Base-by-base conservation (phyloP, 2,797 vertebrate genomes). In the Myoxocephalus aenaeus region DNA sequence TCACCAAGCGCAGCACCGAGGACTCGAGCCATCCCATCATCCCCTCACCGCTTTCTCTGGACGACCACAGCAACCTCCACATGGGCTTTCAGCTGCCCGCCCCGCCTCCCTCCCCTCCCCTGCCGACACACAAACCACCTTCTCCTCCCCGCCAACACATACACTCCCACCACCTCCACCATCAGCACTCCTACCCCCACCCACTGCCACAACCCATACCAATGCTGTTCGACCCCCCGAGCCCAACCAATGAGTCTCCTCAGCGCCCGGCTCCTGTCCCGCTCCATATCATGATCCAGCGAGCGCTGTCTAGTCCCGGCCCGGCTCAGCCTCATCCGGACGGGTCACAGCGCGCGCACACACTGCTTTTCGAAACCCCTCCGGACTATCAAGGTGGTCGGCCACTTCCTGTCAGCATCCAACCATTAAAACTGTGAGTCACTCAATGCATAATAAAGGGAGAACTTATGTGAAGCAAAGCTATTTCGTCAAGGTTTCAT, bases 351-450 rank as follows among this genome's bases (percentile, higher is more conserved):
- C 94, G 97, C 22, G 97, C 98, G 1, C 98, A 99, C 72, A 93
- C 97, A 0, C 92, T 97, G 88, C 96, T 99, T 25, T 99, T 99
- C 0, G 97, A 99, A 88, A 96, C 90, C 0, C 92, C 86, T 20
- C 93, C 91, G 0, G 95, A 95, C 40, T 97, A 96, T 58, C 97
- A 97, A 76, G 94, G 27, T 5, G 94, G 95, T 0, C 96, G 96
- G n/a, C 97, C 97, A 7, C 95, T 99, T 75, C 97, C 97, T 3
- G 93, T 99, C 91, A 99, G 97, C 93, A 98, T 99, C 42, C 97
- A 99, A 86, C 96, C 97, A 78, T 96, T 99, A 14, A 99, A 99
- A 96, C 95, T 98, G 98, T 99, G 92, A 97, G 98, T 96, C 66
- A 53, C 15, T 51, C 0, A 1, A 9, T 12, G 10, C 18, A 11